A percentile compares a stretch with the other conserved stretches of the same genome.
phyloP scores from a whole-genome alignment of 2,113 vertebrate species.

The Alosa alosa region DNA sequence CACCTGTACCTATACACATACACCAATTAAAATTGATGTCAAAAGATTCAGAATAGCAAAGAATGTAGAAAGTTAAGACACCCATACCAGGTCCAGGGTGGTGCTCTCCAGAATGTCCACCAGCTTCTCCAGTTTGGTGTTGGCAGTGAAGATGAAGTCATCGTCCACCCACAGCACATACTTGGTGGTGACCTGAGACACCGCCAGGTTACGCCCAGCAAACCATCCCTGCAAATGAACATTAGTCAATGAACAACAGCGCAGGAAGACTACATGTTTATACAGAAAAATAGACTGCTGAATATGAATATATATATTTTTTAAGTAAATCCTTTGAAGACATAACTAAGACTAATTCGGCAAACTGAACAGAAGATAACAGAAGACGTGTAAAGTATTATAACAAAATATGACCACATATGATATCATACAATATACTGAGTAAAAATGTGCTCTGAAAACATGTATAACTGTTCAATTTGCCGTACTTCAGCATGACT shows the following conservation, averaged over 20 bases:
- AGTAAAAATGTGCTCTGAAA: too few relatives aligned
- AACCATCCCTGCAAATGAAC: constrained; percentile 81
- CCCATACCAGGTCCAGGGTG: constrained; percentile 81
- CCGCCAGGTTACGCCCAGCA: constrained; percentile 84
- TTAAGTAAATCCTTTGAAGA: too few relatives aligned
- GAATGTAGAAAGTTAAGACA: background rate
- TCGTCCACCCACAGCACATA: constrained; percentile 93
- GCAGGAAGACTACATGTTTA: background rate
- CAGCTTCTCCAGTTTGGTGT: constrained; percentile 83
- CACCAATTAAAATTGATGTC: background rate
- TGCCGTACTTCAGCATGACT: too few relatives aligned
- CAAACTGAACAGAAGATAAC: too few relatives aligned
- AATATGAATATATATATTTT: too few relatives aligned
- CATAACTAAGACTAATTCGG: too few relatives aligned
- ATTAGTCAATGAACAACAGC: background rate
- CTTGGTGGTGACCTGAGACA: constrained; percentile 88
- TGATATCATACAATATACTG: too few relatives aligned
- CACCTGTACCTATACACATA: background rate
- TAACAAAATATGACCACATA: too few relatives aligned
- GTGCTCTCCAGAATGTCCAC: constrained; percentile 86
- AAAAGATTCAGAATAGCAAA: background rate
- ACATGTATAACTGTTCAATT: too few relatives aligned
- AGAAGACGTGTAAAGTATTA: too few relatives aligned
- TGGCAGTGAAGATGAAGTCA: constrained; percentile 83
- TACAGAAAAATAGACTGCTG: background rate